Evolutionary conservation across 2,797 vertebrate genomes (phyloP), one percentile per base, ranked within the genome.

Genomic region (Clarias platycephalus): DNA sequence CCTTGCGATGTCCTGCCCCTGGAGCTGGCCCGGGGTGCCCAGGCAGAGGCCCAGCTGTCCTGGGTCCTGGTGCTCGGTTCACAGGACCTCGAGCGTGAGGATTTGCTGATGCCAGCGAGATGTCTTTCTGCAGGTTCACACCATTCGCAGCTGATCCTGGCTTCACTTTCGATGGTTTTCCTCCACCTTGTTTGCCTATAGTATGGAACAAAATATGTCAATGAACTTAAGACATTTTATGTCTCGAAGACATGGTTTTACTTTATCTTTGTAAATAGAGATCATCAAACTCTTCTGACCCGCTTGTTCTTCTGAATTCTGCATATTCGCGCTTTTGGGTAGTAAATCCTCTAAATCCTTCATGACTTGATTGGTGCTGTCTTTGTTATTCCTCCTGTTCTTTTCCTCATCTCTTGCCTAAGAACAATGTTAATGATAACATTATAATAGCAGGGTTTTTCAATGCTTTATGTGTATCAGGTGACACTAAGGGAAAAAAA

Each of bases 361-460:
- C 93, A 95, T 90, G 81, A 94, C 90, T 57, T 96, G 93, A 85
- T 95, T 97, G 78, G 95, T 94, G 89, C 91, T 96, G 89, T 95
- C 90, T 86, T 95, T 95, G 90, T 97, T 96, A 91, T 96, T 97
- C 78, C 96, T 95, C 75, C 97, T 95, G 91, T 96, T 98, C 93
- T 99, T 99, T 86, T 98, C 97, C 85, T 97, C 96, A 90, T 98
- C 96, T 0, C 95, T 96, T 93, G 97, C 96, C 98, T 99, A 86
- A 31, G 16, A 66, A 80, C 9, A 66, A 53, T 13, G 16, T 28
- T 37, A 60, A n/a, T 7, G 37, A 77, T 77, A 40, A 7, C 28
- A 55, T 18, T 18, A 68, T 20, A 24, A 37, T 53, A 49, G 44
- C 5, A 16, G 9, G 9, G 8, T 1, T 8, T 44, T 44, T 10